phyloP scores from a whole-genome alignment of 1,140 invertebrate species.

The Vanessa atalanta region DNA sequence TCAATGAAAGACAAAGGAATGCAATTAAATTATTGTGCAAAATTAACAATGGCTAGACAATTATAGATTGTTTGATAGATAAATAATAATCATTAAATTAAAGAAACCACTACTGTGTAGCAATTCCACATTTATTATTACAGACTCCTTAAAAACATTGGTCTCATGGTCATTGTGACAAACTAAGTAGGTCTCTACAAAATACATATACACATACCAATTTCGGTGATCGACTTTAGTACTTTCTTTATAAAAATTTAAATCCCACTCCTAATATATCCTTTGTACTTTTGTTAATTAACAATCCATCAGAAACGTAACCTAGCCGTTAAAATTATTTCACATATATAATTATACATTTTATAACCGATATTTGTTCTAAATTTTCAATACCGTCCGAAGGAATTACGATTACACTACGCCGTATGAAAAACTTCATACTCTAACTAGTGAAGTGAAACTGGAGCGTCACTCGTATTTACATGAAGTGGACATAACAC shows the following conservation, averaged over 20 bases:
- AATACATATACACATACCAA: constrained; percentile 28
- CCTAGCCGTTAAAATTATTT: constrained; percentile 17
- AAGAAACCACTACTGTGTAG: constrained; percentile 13
- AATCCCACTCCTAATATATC: constrained; percentile 23
- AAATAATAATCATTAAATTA: constrained; percentile 17
- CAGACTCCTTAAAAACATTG: constrained; percentile 24
- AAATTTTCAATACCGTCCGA: constrained; percentile 23
- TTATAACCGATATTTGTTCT: constrained; percentile 22
- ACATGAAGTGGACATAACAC: constrained; percentile 16
- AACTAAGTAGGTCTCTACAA: constrained; percentile 12
- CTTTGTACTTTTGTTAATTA: constrained; percentile 30
- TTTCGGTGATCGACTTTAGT: constrained; percentile 7
- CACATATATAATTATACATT: constrained; percentile 13
- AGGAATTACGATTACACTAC: constrained; percentile 20
- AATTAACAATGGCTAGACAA: constrained; percentile 16
- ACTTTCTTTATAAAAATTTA: constrained; percentile 19
- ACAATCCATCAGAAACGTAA: constrained; percentile 27
- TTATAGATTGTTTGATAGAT: constrained; percentile 14
- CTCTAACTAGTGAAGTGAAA: constrained; percentile 16
- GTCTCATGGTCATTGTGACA: constrained; percentile 16
- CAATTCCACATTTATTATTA: constrained; percentile 26
- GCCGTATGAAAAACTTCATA: constrained; percentile 17
- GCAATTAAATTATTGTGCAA: constrained; percentile 24
- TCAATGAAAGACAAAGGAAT: constrained; percentile 20
- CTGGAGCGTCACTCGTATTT: constrained; percentile 18